phyloP scores from a whole-genome alignment of 2,888 invertebrate species.

The Callimorpha dominula region DNA sequence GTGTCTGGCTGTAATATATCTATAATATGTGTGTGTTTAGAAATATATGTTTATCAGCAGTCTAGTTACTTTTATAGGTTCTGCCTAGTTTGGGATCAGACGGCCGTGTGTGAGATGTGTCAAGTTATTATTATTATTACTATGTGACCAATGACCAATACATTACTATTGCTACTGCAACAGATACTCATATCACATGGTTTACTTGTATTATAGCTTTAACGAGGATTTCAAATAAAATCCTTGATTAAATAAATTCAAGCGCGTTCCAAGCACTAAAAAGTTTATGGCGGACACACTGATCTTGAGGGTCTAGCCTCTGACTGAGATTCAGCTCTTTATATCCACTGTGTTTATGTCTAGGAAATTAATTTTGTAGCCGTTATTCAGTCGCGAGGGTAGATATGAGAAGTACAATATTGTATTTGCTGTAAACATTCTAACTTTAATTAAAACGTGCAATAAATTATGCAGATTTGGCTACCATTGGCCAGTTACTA shows the following conservation, averaged over 20 bases:
- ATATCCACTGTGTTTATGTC: constrained; percentile 12
- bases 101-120: too few relatives aligned
- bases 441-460: not conserved
- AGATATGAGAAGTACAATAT: too few relatives aligned
- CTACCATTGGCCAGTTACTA: not conserved
- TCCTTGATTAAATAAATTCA: constrained; percentile 12
- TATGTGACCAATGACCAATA: too few relatives aligned
- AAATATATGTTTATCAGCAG: too few relatives aligned
- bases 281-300: constrained; percentile 15
- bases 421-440: not conserved
- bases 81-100: too few relatives aligned
- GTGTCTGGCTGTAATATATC: too few relatives aligned
- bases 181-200: not conserved
- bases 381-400: not conserved
- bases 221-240: constrained; percentile 8
- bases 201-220: not conserved
- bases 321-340: not conserved
- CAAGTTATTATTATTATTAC: too few relatives aligned
- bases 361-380: constrained; percentile 12
- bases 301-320: constrained; percentile 12
- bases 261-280: constrained; percentile 10
- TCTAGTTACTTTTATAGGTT: too few relatives aligned
- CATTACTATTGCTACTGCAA: not conserved
- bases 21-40: too few relatives aligned
- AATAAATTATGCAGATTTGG: not conserved